These are phyloP conservation scores for Pholis gunnellus DNA, from an alignment of 2,113 vertebrate species.

Conservation along the genomic window DNA sequence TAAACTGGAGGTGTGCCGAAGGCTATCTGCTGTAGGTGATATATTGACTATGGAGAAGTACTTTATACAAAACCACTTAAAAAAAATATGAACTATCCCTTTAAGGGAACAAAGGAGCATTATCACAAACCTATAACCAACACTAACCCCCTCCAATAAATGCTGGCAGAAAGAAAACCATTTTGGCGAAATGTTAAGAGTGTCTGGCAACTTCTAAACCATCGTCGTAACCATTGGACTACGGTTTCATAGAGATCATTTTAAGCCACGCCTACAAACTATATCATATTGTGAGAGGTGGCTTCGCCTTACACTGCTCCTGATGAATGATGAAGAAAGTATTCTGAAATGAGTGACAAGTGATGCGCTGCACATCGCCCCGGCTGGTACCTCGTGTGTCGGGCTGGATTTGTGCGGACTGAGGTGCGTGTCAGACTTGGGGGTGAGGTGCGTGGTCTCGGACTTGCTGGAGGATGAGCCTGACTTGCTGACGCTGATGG, in stretches of 20 bases:
- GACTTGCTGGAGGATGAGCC: slow-evolving; percentile 82
- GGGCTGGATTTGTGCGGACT: slow-evolving; percentile 94
- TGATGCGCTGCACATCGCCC: not conserved
- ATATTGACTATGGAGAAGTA: not conserved
- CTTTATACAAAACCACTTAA: not conserved
- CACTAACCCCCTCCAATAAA: not conserved
- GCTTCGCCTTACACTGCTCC: not conserved
- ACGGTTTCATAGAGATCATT: not conserved
- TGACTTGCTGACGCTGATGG: slow-evolving; percentile 83
- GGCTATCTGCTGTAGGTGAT: not conserved
- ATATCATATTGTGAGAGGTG: not conserved
- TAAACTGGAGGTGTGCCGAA: not conserved
- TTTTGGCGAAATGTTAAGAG: not conserved
- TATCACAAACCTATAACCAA: not conserved
- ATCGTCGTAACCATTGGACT: not conserved
- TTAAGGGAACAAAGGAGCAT: not conserved
- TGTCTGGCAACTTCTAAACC: not conserved
- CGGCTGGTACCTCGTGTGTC: slow-evolving; percentile 89
- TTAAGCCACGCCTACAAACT: not conserved
- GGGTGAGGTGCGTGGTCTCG: slow-evolving; percentile 78
- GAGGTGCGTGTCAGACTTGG: slow-evolving; percentile 86
- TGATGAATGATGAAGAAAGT: not conserved
- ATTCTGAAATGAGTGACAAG: not conserved
- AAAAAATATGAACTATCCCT: not conserved
- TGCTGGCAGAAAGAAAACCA: not conserved